phyloP scores from a whole-genome alignment of 2,888 invertebrate genomes.

The Periphyllus acericola region DNA sequence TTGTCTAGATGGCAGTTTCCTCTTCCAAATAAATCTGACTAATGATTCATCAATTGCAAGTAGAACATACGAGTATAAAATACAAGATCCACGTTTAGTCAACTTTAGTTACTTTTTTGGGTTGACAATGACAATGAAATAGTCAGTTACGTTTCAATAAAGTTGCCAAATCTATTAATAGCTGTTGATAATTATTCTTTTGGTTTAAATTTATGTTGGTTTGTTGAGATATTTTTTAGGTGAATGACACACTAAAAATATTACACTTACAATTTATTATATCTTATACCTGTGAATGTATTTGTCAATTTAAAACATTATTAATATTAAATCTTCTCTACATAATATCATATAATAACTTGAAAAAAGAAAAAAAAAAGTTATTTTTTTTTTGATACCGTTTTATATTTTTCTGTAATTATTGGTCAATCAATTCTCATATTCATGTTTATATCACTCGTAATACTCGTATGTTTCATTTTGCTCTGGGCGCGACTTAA shows the following conservation, averaged over 20 bases:
- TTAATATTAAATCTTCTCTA: too few relatives aligned
- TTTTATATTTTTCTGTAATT: too few relatives aligned
- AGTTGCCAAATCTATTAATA: slow-evolving; percentile 35
- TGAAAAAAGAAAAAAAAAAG: too few relatives aligned
- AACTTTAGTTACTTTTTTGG: background rate
- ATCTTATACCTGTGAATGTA: too few relatives aligned
- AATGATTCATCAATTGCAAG: background rate
- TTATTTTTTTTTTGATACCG: too few relatives aligned
- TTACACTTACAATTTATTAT: background rate
- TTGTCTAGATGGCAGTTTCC: background rate
- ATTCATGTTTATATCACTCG: too few relatives aligned
- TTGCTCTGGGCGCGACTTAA: background rate
- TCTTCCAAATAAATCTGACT: background rate
- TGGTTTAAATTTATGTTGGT: background rate
- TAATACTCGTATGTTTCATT: background rate
- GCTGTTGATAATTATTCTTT: background rate
- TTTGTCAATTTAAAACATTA: too few relatives aligned
- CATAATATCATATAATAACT: too few relatives aligned
- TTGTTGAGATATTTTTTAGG: background rate
- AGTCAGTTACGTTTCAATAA: background rate
- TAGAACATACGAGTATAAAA: background rate
- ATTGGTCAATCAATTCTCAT: too few relatives aligned
- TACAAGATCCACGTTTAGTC: background rate
- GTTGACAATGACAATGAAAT: slow-evolving; percentile 11
- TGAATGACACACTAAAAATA: background rate